Base-by-base conservation (phyloP, 1,140 invertebrate species). In the Pogonognathellus flavescens region DNA sequence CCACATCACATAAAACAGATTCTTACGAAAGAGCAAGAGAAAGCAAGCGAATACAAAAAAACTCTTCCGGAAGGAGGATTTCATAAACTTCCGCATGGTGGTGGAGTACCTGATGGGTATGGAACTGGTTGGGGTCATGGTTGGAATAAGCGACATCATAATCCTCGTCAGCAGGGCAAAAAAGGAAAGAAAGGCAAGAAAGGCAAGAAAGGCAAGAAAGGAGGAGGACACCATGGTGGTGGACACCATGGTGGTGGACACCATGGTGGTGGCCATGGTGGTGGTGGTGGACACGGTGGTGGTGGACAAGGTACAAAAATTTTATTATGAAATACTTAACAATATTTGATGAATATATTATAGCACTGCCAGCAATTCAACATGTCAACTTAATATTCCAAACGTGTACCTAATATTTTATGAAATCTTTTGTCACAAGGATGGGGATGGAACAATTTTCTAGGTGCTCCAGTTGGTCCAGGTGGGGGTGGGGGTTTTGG, bases 61-160 rank as follows among this genome's bases (percentile, higher is more conserved):
- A 31, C 70, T n/a, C 70, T 76, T 50, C 70, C 70, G 14, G 31
- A 76, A 49, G 70, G 70, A 50, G 70, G 70, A 16, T 76, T 76
- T 10, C 41, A 76, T 16, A 76, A 76, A 50, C 31, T 76, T n/a
- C 70, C 70, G 16, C 70, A 76, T 76, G 70, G 70, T 76, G 70
- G 70, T 41, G 70, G 31, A 50, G 1, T 76, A 50, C 70, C 70
- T n/a, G 13, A 8, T 10, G 70, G 31, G 1, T 76, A 76, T 18
- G 70, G 70, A 49, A 76, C 70, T n/a, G 70, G 70, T 1, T 76
- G 70, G 70, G 22, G 31, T n/a, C 70, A 76, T 50, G 31, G 41
- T 3, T 41, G 31, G 25, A n/a, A n/a, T 0, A 31, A 31, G 9
- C 49, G 70, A 31, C 70, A 76, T 11, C 70, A 76, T 14, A 76